A percentile compares a stretch with the other conserved stretches of the same genome.
These are phyloP conservation scores for Acleris sparsana DNA, from an alignment of 2,888 invertebrate genomes.

Conservation along the genomic window DNA sequence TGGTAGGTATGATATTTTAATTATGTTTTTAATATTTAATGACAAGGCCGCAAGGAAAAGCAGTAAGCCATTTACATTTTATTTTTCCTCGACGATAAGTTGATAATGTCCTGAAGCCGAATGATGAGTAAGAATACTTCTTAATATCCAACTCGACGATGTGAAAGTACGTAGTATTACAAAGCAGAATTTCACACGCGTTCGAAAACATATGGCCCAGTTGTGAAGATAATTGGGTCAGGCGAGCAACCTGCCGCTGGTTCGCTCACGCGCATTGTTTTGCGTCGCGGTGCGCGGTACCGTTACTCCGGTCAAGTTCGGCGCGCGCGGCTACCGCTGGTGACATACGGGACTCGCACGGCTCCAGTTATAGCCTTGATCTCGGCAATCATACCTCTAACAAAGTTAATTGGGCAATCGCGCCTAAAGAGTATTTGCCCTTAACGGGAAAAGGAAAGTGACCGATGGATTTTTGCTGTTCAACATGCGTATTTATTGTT, in stretches of 20 bases:
- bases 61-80: too few species aligned
- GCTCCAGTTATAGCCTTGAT: neutral
- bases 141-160: slow-evolving; percentile 20
- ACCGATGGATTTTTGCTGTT: neutral
- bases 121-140: slow-evolving; percentile 6
- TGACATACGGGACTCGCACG: slow-evolving; percentile 60
- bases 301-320: slow-evolving; percentile 81
- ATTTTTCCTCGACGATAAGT: too few species aligned
- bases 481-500: slow-evolving; percentile 45
- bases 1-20: neutral
- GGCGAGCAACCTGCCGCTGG: slow-evolving; percentile 76
- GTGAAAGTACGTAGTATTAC: slow-evolving; percentile 62
- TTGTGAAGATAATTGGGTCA: slow-evolving; percentile 78
- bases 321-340: slow-evolving; percentile 61
- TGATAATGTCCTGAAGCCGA: neutral
- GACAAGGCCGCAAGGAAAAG: too few species aligned
- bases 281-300: slow-evolving; percentile 63
- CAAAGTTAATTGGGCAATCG: neutral
- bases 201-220: slow-evolving; percentile 72
- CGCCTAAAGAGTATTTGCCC: too few species aligned
- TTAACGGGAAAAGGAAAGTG: too few species aligned
- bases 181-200: slow-evolving; percentile 68
- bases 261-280: slow-evolving; percentile 76
- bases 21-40: too few species aligned
- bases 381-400: neutral